Percentiles rank a stretch among this genome's conserved stretches.
phyloP scores from a whole-genome alignment of 1,140 invertebrate species.

The Uloborus diversus region DNA sequence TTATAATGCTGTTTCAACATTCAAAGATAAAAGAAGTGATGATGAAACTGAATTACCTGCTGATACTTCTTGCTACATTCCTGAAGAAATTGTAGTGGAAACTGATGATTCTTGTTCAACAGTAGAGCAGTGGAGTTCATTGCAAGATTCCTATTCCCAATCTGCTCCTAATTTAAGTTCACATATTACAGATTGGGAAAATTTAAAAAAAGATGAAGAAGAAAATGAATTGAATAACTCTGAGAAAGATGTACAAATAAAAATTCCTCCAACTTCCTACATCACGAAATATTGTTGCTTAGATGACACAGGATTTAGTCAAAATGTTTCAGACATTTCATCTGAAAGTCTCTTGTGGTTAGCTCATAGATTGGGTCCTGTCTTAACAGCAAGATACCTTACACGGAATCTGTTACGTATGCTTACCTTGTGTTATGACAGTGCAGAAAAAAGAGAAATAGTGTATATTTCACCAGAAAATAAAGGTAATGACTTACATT shows the following conservation, averaged over 20 bases:
- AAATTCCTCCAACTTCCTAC: too few relatives aligned
- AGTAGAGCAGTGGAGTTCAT: not conserved
- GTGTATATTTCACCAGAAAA: constrained; percentile 10
- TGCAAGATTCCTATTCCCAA: constrained; percentile 39
- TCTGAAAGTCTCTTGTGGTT: constrained; percentile 91
- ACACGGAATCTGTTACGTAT: constrained; percentile 92
- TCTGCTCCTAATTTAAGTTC: constrained; percentile 38
- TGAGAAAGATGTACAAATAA: not conserved
- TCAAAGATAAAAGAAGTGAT: not conserved
- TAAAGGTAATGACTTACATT: not conserved
- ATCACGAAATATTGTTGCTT: too few relatives aligned
- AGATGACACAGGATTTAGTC: too few relatives aligned
- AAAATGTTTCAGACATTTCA: constrained; percentile 85
- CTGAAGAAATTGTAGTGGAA: not conserved
- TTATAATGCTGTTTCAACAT: not conserved
- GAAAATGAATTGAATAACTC: not conserved
- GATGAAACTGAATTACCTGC: not conserved
- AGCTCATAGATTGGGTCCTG: constrained; percentile 91
- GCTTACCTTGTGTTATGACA: constrained; percentile 91
- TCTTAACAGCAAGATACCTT: constrained; percentile 88
- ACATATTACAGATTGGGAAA: constrained; percentile 11
- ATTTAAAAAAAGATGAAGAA: not conserved
- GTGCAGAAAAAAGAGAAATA: constrained; percentile 73
- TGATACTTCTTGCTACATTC: not conserved
- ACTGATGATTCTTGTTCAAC: not conserved